phyloP scores from a whole-genome alignment of 2,113 vertebrate species.

The Campylorhamphus procurvoides region DNA sequence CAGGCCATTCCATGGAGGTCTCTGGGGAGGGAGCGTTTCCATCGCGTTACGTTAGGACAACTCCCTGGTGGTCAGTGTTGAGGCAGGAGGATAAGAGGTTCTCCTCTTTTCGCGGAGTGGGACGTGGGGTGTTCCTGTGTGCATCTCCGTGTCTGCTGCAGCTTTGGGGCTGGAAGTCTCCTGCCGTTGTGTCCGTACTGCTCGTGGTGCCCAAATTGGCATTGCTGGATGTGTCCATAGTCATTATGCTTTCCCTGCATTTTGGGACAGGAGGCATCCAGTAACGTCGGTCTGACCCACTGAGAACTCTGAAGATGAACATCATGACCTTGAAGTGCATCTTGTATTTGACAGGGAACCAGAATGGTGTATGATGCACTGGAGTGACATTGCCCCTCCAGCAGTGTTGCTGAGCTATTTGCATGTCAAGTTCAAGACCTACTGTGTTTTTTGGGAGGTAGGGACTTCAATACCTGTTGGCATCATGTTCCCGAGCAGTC shows the following conservation, averaged over 20 bases:
- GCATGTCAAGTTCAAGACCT: neutral
- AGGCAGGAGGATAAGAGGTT: neutral
- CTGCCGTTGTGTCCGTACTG: neutral
- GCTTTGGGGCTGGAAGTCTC: neutral
- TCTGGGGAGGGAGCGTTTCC: neutral
- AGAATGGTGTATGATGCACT: accelerated
- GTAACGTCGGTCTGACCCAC: neutral
- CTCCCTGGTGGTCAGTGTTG: neutral
- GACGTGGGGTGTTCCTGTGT: neutral
- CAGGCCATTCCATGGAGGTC: neutral
- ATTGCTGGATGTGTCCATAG: neutral
- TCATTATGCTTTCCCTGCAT: neutral
- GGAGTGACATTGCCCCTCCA: neutral
- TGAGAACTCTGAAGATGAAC: neutral
- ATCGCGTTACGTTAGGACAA: accelerated
- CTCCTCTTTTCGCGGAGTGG: accelerated
- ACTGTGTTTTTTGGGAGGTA: neutral
- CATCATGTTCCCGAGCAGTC: neutral
- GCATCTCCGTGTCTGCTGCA: neutral
- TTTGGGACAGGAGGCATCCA: neutral
- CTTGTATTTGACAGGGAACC: neutral
- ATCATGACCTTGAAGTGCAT: slow-evolving; percentile 28
- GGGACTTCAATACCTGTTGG: neutral
- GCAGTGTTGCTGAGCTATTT: neutral
- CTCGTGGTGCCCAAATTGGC: neutral